These are phyloP conservation scores for Alethe castanea DNA, from an alignment of 2,113 vertebrate genomes.

Conservation along the genomic window DNA sequence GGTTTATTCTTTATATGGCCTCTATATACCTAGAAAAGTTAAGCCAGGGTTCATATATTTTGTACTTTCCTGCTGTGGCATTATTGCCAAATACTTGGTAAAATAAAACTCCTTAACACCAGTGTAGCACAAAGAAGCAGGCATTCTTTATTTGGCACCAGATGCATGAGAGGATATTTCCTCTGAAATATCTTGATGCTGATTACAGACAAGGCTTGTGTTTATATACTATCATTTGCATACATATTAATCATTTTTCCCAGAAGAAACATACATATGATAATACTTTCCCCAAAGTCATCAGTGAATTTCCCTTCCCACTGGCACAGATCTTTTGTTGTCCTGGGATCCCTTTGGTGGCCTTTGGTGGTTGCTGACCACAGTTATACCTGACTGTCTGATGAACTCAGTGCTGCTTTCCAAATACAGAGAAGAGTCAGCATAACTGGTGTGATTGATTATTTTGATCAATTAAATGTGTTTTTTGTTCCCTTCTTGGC, in stretches of 20 bases:
- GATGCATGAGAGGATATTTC: neutral
- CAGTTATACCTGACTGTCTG: neutral
- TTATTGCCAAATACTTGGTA: neutral
- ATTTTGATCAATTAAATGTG: neutral
- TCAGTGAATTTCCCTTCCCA: neutral
- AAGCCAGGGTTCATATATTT: neutral
- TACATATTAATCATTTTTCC: neutral
- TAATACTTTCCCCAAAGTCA: neutral
- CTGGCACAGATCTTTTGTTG: neutral
- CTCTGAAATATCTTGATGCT: neutral
- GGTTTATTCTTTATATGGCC: neutral
- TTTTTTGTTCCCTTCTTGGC: neutral
- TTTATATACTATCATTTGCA: neutral
- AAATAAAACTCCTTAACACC: neutral
- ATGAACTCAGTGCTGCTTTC: neutral
- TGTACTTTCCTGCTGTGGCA: neutral
- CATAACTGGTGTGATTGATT: neutral
- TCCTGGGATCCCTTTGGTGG: accelerated
- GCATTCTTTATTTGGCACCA: neutral
- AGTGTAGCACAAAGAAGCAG: neutral
- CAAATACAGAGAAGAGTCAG: neutral
- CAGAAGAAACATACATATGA: neutral
- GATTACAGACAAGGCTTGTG: neutral
- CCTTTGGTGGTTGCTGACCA: neutral
- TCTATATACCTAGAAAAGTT: neutral